Percentiles rank a stretch among this genome's conserved stretches.
phyloP scores from a whole-genome alignment of 1,140 invertebrate genomes.

The Coboldia fuscipes region DNA sequence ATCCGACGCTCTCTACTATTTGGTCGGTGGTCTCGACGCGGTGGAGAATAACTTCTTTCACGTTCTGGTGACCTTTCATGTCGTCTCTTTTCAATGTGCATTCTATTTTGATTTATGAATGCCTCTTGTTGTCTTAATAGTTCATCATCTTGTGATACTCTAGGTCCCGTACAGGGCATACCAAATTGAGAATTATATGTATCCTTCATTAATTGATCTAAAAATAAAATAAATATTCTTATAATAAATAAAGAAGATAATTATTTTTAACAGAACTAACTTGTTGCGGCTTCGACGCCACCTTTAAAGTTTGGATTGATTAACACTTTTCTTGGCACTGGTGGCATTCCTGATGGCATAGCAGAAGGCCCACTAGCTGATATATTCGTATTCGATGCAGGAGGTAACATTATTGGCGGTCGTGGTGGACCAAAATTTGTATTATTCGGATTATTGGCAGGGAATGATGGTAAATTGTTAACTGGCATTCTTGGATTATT shows the following conservation, averaged over 20 bases:
- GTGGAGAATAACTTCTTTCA: conserved; percentile 15
- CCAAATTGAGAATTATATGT: conserved; percentile 12
- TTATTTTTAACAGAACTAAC: conserved; percentile 2
- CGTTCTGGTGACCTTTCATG: conserved; percentile 15
- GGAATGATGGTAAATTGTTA: too few species aligned
- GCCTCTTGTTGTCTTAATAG: conserved; percentile 19
- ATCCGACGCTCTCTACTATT: conserved; percentile 7
- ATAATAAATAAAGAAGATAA: not conserved
- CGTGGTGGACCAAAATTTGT: conserved; percentile 1
- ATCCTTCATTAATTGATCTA: conserved; percentile 18
- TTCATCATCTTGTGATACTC: too few species aligned
- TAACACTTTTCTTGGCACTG: conserved; percentile 17
- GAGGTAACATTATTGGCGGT: not conserved
- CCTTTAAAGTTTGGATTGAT: conserved; percentile 22
- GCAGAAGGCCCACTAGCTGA: not conserved
- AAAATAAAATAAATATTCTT: not conserved
- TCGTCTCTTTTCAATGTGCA: conserved; percentile 19
- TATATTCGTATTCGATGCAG: not conserved
- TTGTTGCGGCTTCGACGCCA: conserved; percentile 19
- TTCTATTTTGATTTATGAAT: conserved; percentile 20
- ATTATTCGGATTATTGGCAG: conserved; percentile 4
- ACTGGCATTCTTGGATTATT: too few species aligned
- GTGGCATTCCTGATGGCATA: conserved; percentile 1
- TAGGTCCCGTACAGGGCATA: conserved; percentile 9
- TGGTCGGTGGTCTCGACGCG: too few species aligned